These are phyloP conservation scores for Ibidorhyncha struthersii DNA, from an alignment of 2,113 vertebrate species.

Conservation along the genomic window DNA sequence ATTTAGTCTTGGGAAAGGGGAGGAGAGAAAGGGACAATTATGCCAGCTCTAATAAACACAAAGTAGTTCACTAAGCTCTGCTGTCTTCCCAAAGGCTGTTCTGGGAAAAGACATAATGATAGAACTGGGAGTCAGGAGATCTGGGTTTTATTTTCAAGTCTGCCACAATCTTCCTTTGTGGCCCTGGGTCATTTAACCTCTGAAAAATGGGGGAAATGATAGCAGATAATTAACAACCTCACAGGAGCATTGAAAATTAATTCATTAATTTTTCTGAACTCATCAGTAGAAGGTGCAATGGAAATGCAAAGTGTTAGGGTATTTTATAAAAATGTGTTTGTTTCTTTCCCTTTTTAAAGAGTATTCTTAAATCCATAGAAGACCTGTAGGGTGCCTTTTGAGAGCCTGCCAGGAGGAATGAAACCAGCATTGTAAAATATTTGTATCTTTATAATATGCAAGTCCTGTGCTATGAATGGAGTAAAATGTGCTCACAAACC, in stretches of 20 bases:
- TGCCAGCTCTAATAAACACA: constrained; percentile 59
- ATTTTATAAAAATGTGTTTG: background rate
- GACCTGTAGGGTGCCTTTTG: background rate
- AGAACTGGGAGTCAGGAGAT: constrained; percentile 70
- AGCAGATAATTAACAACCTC: constrained; percentile 71
- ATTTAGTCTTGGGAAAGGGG: constrained; percentile 42
- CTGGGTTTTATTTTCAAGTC: constrained; percentile 69
- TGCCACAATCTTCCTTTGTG: constrained; percentile 70
- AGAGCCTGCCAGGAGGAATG: background rate
- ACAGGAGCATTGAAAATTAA: constrained; percentile 70
- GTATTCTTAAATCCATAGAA: background rate
- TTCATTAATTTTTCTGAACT: constrained; percentile 73
- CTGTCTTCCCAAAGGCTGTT: constrained; percentile 67
- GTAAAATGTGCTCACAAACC: background rate
- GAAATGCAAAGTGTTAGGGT: constrained; percentile 47
- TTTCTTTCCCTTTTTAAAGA: background rate
- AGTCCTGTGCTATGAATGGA: background rate
- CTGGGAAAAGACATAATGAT: constrained; percentile 69
- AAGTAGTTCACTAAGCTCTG: constrained; percentile 63
- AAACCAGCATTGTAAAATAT: background rate
- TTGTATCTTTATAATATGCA: background rate
- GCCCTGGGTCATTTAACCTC: constrained; percentile 72
- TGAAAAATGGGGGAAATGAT: constrained; percentile 70
- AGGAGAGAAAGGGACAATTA: constrained; percentile 51
- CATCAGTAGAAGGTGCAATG: constrained; percentile 63